phyloP scores from a whole-genome alignment of 2,888 invertebrate species.

The Ophion obscuratus region DNA sequence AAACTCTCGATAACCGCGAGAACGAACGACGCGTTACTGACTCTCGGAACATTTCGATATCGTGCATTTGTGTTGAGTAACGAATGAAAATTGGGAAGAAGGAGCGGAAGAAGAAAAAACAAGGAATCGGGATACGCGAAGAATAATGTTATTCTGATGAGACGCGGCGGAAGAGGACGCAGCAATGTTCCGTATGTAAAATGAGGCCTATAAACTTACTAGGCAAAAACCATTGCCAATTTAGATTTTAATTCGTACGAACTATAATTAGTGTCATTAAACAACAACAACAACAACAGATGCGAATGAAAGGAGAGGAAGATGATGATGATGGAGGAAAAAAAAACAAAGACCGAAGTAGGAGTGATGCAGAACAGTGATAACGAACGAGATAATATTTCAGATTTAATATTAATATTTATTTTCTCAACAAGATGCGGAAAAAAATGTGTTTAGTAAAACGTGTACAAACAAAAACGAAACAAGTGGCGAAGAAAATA shows the following conservation, averaged over 20 bases:
- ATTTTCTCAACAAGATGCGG: constrained; percentile 81
- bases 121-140: constrained; percentile 58
- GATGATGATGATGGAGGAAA: background rate
- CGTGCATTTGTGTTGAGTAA: constrained; percentile 63
- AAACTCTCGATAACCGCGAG: constrained; percentile 29
- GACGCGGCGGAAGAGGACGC: constrained; percentile 50
- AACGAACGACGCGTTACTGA: constrained; percentile 41
- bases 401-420: constrained; percentile 83
- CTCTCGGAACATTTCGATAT: constrained; percentile 46
- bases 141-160: constrained; percentile 62
- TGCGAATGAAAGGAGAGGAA: constrained; percentile 33
- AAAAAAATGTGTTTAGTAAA: constrained; percentile 81
- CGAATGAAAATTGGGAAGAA: constrained; percentile 53
- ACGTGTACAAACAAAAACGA: constrained; percentile 80
- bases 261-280: constrained; percentile 74
- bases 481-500: constrained; percentile 77
- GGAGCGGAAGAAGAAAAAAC: background rate
- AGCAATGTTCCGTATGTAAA: constrained; percentile 76
- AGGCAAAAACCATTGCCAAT: constrained; percentile 81
- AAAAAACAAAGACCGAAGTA: constrained; percentile 63
- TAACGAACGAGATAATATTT: constrained; percentile 80
- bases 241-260: constrained; percentile 74
- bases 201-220: constrained; percentile 83
- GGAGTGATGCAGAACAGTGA: constrained; percentile 75
- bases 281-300: constrained; percentile 51